Conservation (phyloP, 2,113 vertebrate genomes). For the Noturus placidus region DNA sequence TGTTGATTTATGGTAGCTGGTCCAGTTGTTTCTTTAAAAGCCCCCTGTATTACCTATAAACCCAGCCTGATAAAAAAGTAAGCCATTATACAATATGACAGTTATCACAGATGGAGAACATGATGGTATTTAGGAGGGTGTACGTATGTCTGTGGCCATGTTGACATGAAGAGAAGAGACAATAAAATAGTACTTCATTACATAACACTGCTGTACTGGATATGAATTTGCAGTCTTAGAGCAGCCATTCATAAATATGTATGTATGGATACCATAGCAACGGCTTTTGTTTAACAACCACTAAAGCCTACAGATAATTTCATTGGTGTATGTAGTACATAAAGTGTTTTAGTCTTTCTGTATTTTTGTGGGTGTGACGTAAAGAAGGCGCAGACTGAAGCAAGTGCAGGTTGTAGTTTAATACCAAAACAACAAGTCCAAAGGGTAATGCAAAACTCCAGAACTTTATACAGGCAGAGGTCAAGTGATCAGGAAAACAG, state of each 20-base stretch:
- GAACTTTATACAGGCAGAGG: too few species aligned
- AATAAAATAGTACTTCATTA: background rate
- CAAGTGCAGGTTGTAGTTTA: too few species aligned
- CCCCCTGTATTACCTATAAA: constrained; percentile 21
- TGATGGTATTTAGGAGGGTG: background rate
- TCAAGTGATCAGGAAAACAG: too few species aligned
- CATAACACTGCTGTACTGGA: background rate
- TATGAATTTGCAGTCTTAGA: background rate
- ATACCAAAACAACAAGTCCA: too few species aligned
- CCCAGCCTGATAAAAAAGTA: background rate
- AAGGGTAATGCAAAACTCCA: too few species aligned
- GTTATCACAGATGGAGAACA: background rate
- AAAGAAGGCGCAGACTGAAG: too few species aligned
- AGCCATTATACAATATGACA: background rate
- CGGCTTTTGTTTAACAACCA: background rate
- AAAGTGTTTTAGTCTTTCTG: background rate
- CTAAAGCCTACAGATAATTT: background rate
- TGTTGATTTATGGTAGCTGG: background rate
- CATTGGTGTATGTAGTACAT: background rate
- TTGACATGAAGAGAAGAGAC: background rate
- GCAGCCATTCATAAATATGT: background rate
- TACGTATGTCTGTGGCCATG: background rate
- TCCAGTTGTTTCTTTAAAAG: background rate
- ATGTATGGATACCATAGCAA: background rate
- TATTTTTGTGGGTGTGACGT: background rate